phyloP scores from a whole-genome alignment of 2,888 invertebrate genomes.

The Drosophila atripex region DNA sequence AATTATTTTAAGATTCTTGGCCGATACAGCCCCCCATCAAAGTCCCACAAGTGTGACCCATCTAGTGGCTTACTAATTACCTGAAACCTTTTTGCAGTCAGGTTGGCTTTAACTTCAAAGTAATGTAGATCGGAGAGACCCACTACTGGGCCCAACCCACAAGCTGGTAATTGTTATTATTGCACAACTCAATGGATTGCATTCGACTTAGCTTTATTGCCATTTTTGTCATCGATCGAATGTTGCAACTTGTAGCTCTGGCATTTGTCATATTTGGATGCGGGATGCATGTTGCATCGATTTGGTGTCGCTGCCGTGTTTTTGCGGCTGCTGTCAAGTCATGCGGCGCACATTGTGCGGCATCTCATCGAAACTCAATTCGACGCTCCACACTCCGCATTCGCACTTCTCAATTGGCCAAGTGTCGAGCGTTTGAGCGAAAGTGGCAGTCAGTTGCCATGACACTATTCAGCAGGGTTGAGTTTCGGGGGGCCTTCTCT shows the following conservation, averaged over 20 bases:
- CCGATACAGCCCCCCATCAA: constrained; percentile 23
- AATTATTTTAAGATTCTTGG: too few species aligned
- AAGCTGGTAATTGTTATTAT: constrained; percentile 48
- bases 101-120: constrained; percentile 33
- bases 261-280: constrained; percentile 79
- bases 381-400: constrained; percentile 40
- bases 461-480: constrained; percentile 55
- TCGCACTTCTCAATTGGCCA: constrained; percentile 45
- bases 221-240: constrained; percentile 59
- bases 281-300: constrained; percentile 60
- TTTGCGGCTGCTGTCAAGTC: constrained; percentile 54
- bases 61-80: constrained; percentile 27
- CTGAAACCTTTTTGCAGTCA: constrained; percentile 17
- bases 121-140: constrained; percentile 41
- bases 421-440: constrained; percentile 56
- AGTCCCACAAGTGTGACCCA: constrained; percentile 66
- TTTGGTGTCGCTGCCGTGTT: constrained; percentile 55
- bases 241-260: constrained; percentile 66
- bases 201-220: constrained; percentile 50
- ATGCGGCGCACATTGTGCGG: constrained; percentile 50
- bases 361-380: constrained; percentile 47
- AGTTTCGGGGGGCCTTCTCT: background rate
- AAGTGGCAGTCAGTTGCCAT: constrained; percentile 62
- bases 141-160: constrained; percentile 42
- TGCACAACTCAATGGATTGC: constrained; percentile 57